Base-by-base conservation (phyloP, 92 coral and sea anemone species). In the Montipora capitata region DNA sequence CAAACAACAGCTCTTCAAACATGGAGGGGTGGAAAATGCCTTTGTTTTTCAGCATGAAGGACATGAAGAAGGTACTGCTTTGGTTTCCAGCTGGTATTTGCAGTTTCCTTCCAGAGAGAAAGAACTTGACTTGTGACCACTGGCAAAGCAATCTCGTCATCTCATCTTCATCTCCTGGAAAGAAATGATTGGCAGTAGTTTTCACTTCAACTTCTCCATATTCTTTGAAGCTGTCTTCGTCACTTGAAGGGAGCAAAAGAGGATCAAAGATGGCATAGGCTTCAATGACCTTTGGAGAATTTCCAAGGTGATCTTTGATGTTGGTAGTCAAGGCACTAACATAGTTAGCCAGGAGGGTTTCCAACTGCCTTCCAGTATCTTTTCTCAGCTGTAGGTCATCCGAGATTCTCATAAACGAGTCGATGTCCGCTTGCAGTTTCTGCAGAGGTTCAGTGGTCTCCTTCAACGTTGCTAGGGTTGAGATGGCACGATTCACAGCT, bases 261-360 rank as follows among this genome's bases (percentile, higher is more conserved):
- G 73, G 83, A 43, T 78, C 72, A 62, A 65, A 62, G 83, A 78
- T 78, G 83, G 83, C 83, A 62, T 40, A 78, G 83, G 72, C 83
- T 43, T 78, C 40, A 64, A 78, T 78, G 7, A 78, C 72, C 40
- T 78, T 43, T 40, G 72, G 83, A 62, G 59, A 78, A 63, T 15
- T 78, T 78, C 59, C 83, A 78, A 78, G 71, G 72, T 58, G 72
- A 78, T 78, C 83, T 44, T 78, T 78, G 1, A 78, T 78, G 83
- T 78, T 78, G 58, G 71, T 11, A 5, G 52, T 48, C 52, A 48
- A 10, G 10, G 52, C 35, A 27, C 1, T 1, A 27, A 27, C 35
- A 27, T 27, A 27, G 35, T 27, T 0, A 27, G 35, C 35, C 35
- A 27, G 35, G 35, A 27, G 35, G 35, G 1, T 27, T 27, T 27